These are phyloP conservation scores for Chamaedrilus cognettii DNA, from an alignment of 2,888 invertebrate genomes.

Conservation along the genomic window DNA sequence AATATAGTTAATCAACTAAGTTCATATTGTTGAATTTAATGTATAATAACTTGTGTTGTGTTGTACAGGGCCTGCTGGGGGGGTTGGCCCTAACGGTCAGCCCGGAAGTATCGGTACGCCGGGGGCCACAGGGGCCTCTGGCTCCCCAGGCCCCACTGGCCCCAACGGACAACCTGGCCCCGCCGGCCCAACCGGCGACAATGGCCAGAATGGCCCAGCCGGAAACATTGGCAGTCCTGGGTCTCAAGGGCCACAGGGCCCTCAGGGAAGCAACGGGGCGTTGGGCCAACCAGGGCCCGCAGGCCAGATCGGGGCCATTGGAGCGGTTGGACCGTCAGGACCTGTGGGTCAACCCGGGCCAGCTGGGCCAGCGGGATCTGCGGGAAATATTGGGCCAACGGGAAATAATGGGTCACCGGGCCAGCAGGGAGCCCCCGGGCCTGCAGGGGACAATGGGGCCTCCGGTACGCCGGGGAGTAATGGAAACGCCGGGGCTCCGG, in stretches of 20 bases:
- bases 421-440: constrained; percentile 19
- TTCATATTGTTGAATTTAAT: too few species aligned
- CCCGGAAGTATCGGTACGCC: constrained; percentile 11
- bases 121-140: not conserved
- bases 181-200: not conserved
- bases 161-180: not conserved
- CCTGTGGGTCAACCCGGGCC: constrained; percentile 2
- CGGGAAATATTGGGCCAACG: constrained; percentile 3
- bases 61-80: not conserved
- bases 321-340: constrained; percentile 7
- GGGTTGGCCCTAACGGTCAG: constrained; percentile 15
- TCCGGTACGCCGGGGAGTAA: constrained; percentile 17
- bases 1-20: too few species aligned
- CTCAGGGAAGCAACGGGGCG: not conserved
- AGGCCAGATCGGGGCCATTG: constrained; percentile 10
- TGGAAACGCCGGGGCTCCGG: constrained; percentile 17
- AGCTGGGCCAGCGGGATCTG: constrained; percentile 12
- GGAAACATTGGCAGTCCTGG: constrained; percentile 7
- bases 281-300: not conserved
- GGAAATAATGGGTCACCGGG: constrained; percentile 24
- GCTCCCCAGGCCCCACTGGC: constrained; percentile 2
- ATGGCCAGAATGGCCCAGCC: not conserved
- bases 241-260: not conserved
- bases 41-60: too few species aligned
- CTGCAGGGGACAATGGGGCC: constrained; percentile 17